These are phyloP conservation scores for Lordiphosa mommai DNA, from an alignment of 1,140 invertebrate species.

Conservation along the genomic window DNA sequence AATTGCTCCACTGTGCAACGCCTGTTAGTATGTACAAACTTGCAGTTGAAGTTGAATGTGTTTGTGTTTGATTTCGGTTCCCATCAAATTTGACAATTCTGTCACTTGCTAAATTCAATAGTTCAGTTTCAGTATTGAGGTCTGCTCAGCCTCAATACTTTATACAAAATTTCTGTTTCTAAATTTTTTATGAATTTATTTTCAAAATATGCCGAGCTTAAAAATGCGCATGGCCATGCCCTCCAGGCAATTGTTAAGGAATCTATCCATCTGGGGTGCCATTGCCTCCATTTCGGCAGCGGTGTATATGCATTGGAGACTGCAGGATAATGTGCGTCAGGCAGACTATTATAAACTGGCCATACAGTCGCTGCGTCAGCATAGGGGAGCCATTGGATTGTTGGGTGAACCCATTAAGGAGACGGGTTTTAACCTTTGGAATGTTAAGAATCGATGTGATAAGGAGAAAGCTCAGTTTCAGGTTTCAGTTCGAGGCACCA, in stretches of 20 bases:
- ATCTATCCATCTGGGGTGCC: constrained; percentile 80
- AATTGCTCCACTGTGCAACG: too few species aligned
- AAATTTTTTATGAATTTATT: constrained; percentile 19
- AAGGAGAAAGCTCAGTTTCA: constrained; percentile 81
- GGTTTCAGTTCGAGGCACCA: constrained; percentile 77
- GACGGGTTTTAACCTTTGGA: constrained; percentile 81
- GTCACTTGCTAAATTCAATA: not conserved
- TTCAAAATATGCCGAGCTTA: constrained; percentile 25
- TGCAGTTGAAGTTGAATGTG: too few species aligned
- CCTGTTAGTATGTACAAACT: too few species aligned
- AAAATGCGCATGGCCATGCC: constrained; percentile 36
- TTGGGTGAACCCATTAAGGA: constrained; percentile 85
- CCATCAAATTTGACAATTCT: not conserved
- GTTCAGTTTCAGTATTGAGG: too few species aligned
- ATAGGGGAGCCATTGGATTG: constrained; percentile 81
- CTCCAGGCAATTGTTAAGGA: constrained; percentile 78
- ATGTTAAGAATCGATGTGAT: constrained; percentile 81
- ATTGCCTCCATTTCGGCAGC: constrained; percentile 78
- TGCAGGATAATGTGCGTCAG: constrained; percentile 78
- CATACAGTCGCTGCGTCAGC: constrained; percentile 80
- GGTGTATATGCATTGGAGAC: constrained; percentile 71
- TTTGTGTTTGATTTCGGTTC: not conserved
- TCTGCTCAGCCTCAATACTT: not conserved
- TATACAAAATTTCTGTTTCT: not conserved
- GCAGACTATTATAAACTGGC: constrained; percentile 82